These are phyloP conservation scores for Lophius americanus DNA, from an alignment of 2,797 vertebrate species.

Conservation along the genomic window DNA sequence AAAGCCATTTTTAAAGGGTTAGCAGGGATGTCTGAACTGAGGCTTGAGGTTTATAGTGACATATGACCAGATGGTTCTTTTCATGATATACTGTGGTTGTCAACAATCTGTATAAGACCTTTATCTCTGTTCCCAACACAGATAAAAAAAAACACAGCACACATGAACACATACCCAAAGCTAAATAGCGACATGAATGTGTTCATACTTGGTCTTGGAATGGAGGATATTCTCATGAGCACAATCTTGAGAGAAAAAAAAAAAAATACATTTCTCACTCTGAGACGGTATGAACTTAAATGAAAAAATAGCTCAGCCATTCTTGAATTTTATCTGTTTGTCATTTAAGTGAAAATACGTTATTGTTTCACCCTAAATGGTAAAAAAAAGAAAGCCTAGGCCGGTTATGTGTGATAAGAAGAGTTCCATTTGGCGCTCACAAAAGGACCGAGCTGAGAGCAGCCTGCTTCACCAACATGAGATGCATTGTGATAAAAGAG, in stretches of 20 bases:
- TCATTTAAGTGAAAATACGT: conserved; percentile 65
- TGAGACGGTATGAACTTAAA: conserved; percentile 18
- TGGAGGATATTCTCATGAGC: conserved; percentile 11
- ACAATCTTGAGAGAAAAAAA: conserved; percentile 15
- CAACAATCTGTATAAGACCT: conserved; percentile 14
- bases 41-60: conserved; percentile 47
- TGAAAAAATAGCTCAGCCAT: conserved; percentile 7
- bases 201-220: conserved; percentile 17
- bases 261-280: conserved; percentile 12
- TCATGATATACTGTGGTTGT: conserved; percentile 40
- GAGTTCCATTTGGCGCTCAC: conserved; percentile 55
- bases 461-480: conserved; percentile 44
- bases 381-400: conserved; percentile 12
- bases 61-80: conserved; percentile 39
- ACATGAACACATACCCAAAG: background rate
- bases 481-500: conserved; percentile 44
- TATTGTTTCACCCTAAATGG: conserved; percentile 48
- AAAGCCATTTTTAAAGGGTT: conserved; percentile 64
- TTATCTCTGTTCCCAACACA: conserved; percentile 14
- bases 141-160: background rate
- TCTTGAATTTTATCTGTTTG: conserved; percentile 26
- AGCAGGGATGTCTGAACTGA: conserved; percentile 33
- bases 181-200: background rate
- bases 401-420: conserved; percentile 47
- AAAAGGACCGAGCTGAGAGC: conserved; percentile 50